These are phyloP conservation scores for Gila robusta DNA, from an alignment of 2,797 vertebrate genomes.

Conservation along the genomic window DNA sequence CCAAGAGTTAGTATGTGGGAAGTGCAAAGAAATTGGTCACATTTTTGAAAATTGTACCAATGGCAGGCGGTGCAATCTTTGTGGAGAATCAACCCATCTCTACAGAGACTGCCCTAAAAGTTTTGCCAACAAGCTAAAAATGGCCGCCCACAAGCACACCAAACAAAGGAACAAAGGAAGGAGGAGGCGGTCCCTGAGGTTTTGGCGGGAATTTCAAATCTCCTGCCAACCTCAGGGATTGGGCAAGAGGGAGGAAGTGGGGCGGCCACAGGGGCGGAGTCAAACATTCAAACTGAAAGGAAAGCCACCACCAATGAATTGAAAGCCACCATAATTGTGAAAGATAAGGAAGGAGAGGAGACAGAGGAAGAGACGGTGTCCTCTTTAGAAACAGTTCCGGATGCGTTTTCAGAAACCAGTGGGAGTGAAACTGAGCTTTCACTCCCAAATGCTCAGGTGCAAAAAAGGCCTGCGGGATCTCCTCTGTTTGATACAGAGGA, in stretches of 20 bases:
- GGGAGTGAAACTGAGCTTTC: no score
- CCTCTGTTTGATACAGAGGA: background rate
- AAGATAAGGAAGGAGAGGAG: background rate
- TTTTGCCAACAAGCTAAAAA: background rate
- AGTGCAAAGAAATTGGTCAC: background rate
- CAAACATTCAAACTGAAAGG: background rate
- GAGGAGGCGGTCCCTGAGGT: background rate
- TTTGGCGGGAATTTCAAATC: background rate
- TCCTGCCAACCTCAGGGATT: background rate
- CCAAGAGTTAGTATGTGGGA: no score
- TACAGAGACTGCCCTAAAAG: background rate
- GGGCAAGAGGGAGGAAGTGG: background rate
- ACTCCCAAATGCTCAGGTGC: background rate
- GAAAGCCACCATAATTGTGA: no score
- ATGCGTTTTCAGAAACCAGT: no score
- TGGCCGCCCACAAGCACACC: background rate
- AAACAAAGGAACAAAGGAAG: background rate
- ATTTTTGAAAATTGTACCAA: no score
- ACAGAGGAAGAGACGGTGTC: fast-evolving
- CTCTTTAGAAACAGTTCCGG: no score
- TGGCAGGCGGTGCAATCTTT: no score
- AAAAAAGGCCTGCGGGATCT: constrained; percentile 27
- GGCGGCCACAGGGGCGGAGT: background rate
- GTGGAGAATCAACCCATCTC: background rate
- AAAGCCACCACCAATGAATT: no score